These are phyloP conservation scores for Acanthis flammea DNA, from an alignment of 2,797 vertebrate species.

Conservation along the genomic window DNA sequence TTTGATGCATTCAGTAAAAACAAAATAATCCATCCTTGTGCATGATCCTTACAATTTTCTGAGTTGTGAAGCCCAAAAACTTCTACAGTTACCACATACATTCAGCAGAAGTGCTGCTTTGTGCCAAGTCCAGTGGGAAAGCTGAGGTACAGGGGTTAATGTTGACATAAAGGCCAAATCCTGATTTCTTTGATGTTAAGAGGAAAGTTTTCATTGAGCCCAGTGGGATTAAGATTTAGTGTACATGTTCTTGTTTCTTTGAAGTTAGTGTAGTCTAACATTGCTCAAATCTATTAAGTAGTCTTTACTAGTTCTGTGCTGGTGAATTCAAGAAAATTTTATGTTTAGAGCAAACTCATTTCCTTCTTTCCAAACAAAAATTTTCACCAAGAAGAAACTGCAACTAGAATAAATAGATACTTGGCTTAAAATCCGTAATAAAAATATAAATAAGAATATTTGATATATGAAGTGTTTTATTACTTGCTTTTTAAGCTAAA, in stretches of 20 bases:
- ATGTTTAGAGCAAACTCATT: not conserved
- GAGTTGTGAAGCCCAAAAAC: not conserved
- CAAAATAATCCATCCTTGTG: not conserved
- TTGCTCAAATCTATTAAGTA: not conserved
- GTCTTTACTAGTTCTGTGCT: not conserved
- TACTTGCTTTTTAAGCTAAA: not conserved
- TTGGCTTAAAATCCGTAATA: not conserved
- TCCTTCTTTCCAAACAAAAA: not conserved
- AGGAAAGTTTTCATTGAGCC: slow-evolving; percentile 18
- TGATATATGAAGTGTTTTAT: not conserved
- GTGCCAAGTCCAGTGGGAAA: slow-evolving; percentile 7
- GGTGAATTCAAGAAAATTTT: not conserved
- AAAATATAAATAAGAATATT: not conserved
- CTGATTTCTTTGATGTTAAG: slow-evolving; percentile 39
- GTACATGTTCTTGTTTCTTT: slow-evolving; percentile 20
- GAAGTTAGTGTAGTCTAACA: not conserved
- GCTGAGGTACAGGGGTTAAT: slow-evolving; percentile 5
- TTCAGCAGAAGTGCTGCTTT: not conserved
- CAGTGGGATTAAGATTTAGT: slow-evolving; percentile 9
- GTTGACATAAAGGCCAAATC: slow-evolving; percentile 28
- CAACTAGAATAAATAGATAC: not conserved
- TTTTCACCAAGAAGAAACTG: not conserved
- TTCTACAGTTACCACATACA: not conserved
- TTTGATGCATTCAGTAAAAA: not conserved
- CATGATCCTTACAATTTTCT: not conserved